These are phyloP conservation scores for Grus americana DNA, from an alignment of 2,113 vertebrate genomes.

Conservation along the genomic window DNA sequence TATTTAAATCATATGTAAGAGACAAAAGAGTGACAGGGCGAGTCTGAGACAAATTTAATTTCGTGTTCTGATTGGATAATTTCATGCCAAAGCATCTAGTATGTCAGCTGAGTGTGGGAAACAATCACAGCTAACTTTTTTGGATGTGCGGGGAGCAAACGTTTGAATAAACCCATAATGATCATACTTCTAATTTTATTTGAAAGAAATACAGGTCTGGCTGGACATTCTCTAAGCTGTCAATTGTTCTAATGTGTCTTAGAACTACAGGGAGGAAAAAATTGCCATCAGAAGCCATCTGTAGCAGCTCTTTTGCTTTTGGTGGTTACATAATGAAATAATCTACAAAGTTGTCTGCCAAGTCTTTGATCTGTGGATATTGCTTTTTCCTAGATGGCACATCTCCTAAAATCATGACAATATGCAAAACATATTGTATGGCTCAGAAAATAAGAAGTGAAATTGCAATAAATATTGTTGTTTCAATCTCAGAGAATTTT, in stretches of 20 bases:
- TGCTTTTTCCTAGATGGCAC: background rate
- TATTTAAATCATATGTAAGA: background rate
- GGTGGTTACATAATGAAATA: conserved; percentile 1
- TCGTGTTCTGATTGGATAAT: background rate
- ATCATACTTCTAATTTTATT: background rate
- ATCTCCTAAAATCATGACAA: background rate
- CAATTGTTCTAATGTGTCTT: background rate
- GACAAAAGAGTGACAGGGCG: background rate
- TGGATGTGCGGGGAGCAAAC: background rate
- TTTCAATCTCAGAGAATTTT: background rate
- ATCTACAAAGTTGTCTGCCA: background rate
- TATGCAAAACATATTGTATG: background rate
- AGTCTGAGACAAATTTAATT: background rate
- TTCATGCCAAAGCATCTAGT: background rate
- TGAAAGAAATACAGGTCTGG: background rate
- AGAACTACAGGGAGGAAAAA: background rate
- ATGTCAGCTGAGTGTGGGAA: background rate
- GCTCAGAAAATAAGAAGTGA: background rate
- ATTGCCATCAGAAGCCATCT: background rate
- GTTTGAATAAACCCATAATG: background rate
- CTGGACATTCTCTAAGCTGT: background rate
- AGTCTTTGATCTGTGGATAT: conserved; percentile 27
- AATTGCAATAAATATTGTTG: background rate
- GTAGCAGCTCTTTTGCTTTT: background rate
- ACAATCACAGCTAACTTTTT: background rate